A percentile compares a stretch with the other conserved stretches of the same genome.
These are phyloP conservation scores for Loris lydekkerianus DNA, from an alignment of 2,797 vertebrate genomes.

Conservation along the genomic window DNA sequence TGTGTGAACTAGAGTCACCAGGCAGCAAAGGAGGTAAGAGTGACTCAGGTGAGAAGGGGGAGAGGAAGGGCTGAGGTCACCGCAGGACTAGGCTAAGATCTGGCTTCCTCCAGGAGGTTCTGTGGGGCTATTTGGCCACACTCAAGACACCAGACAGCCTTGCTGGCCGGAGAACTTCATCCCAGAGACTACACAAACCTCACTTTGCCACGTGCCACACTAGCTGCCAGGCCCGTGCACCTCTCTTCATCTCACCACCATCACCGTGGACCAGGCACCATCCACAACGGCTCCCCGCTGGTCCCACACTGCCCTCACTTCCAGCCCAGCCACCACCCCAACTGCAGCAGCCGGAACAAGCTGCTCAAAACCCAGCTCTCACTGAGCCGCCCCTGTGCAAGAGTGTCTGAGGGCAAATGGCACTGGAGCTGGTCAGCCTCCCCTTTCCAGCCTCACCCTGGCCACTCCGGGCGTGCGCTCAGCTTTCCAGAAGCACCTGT, in stretches of 20 bases:
- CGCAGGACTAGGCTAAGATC: neutral
- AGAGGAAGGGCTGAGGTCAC: neutral
- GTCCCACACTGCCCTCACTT: neutral
- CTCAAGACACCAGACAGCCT: neutral
- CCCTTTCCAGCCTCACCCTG: neutral
- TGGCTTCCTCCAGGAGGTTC: neutral
- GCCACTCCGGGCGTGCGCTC: neutral
- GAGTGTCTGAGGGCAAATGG: neutral
- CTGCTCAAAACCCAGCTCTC: neutral
- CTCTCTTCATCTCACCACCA: neutral
- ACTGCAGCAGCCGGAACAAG: rapidly evolving
- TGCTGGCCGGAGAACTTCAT: neutral
- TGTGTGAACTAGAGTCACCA: neutral
- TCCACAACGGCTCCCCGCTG: neutral
- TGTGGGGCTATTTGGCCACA: neutral
- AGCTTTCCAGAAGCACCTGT: neutral
- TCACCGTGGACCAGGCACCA: neutral
- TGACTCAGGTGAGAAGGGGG: no score
- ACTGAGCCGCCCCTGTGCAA: neutral
- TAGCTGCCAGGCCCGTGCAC: neutral
- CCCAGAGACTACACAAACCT: rapidly evolving
- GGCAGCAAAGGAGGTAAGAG: neutral
- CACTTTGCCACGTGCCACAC: neutral
- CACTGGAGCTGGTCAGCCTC: neutral
- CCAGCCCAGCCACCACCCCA: neutral